Conservation (phyloP, 2,888 invertebrate genomes). For the Polymixis lichenea region DNA sequence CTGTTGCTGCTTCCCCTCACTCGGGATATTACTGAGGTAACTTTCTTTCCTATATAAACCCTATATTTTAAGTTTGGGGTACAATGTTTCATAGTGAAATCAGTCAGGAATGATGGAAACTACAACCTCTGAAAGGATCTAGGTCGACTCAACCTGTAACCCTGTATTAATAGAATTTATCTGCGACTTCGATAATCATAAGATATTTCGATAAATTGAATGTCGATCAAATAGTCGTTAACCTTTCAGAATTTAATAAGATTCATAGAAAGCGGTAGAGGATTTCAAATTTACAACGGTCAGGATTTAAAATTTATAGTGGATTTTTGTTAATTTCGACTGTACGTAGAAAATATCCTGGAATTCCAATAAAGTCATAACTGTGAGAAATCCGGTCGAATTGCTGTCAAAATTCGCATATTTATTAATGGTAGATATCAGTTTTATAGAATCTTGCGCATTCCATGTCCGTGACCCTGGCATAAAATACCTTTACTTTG, state of each 20-base stretch:
- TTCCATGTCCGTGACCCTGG: neutral
- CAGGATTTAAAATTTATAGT: neutral
- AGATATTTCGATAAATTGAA: constrained; percentile 3
- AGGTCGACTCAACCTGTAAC: no score
- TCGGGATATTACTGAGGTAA: no score
- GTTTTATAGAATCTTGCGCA: constrained; percentile 2
- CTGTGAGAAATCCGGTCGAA: neutral
- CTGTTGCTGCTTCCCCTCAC: no score
- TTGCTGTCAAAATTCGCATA: neutral
- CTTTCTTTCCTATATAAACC: no score
- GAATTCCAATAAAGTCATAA: neutral
- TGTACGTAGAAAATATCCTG: neutral
- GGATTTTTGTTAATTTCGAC: no score
- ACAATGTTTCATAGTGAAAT: no score
- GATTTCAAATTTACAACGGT: neutral
- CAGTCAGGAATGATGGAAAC: no score
- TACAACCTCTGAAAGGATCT: no score
- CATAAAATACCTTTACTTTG: neutral
- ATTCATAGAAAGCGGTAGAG: neutral
- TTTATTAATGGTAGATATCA: no score
- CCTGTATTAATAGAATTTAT: neutral
- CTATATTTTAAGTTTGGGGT: no score
- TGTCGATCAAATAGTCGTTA: neutral
- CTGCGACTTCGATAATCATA: neutral
- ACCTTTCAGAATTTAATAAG: constrained; percentile 2